Evolutionary conservation across 2,888 invertebrate genomes (phyloP), one percentile per base, ranked within the genome.

Genomic region (Patella depressa): DNA sequence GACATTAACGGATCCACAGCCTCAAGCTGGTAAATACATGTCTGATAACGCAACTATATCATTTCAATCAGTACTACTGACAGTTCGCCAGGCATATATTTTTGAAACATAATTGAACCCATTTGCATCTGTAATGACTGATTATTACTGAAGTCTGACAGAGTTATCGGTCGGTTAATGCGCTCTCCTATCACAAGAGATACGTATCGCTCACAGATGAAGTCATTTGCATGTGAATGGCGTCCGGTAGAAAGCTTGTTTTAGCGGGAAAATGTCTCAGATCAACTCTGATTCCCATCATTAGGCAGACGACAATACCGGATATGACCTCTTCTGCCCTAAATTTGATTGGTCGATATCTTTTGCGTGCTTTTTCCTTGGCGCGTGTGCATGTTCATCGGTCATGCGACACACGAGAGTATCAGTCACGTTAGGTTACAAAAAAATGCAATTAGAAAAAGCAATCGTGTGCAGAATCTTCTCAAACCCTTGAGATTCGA

Each of bases 401-500:
- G 65, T 65, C 65, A 65, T 12, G 24, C 24, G 65, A 65, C 65
- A 65, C 65, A 65, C 19, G 19, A 45, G 19, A 19, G 65, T 24
- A 65, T 65, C 65, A 14, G 24, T 24, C 65, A 24, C 24, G 19
- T 65, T 65, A 65, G 24, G 24, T 65, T 19, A 65, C 19, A 65
- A 65, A 65, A 65, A 65, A 65, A 65, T 65, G 65, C 65, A 65
- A 65, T 65, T 65, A 65, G 65, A 65, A 65, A 65, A 65, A 65
- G 65, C 19, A 65, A 65, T 65, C 65, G 65, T 65, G 65, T 65
- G 19, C 24, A 65, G 65, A 65, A 65, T 65, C 65, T 65, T 65
- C 11, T 12, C 19, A 19, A 24, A 24, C 65, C 65, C 14, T 19
- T 15, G 65, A 24, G 65, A 65, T 24, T 24, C 24, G 19, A 19